Percentiles rank a stretch among this genome's conserved stretches.
phyloP scores from a whole-genome alignment of 2,888 invertebrate species.

The Cremastobaeus sp. region DNA sequence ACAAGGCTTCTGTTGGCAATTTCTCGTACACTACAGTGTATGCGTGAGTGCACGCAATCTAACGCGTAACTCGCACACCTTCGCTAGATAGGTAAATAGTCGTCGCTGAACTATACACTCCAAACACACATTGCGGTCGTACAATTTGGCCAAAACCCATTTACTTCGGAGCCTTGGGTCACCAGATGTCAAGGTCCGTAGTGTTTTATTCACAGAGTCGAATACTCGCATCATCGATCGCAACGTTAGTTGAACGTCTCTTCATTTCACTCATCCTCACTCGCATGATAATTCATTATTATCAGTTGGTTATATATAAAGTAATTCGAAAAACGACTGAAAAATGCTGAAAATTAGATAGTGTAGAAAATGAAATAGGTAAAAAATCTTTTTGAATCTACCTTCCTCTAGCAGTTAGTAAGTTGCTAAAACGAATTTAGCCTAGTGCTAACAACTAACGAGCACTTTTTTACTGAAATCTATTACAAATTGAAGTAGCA shows the following conservation, averaged over 20 bases:
- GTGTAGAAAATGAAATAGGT: no score
- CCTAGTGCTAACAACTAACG: no score
- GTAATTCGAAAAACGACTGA: no score
- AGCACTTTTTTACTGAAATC: no score
- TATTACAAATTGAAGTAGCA: no score
- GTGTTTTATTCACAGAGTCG: conserved; percentile 31
- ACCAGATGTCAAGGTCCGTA: conserved; percentile 51
- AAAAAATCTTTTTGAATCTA: no score
- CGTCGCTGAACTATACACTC: conserved; percentile 41
- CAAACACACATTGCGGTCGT: conserved; percentile 44
- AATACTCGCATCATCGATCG: conserved; percentile 33
- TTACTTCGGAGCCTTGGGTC: conserved; percentile 50
- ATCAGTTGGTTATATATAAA: no score
- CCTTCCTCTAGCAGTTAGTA: no score
- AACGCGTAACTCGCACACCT: conserved; percentile 44
- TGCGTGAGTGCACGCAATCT: conserved; percentile 44
- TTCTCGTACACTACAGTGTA: conserved; percentile 28
- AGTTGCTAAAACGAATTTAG: no score
- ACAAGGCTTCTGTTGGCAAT: conserved; percentile 41
- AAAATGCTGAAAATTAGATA: no score
- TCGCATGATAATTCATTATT: background rate
- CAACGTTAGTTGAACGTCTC: conserved; percentile 5
- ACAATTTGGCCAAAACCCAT: conserved; percentile 49
- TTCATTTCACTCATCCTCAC: background rate
- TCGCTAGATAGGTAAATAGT: conserved; percentile 42